Percentiles rank a stretch among this genome's conserved stretches.
Conservation (phyloP, 1,140 invertebrate species). For the Eurosta solidaginis region DNA sequence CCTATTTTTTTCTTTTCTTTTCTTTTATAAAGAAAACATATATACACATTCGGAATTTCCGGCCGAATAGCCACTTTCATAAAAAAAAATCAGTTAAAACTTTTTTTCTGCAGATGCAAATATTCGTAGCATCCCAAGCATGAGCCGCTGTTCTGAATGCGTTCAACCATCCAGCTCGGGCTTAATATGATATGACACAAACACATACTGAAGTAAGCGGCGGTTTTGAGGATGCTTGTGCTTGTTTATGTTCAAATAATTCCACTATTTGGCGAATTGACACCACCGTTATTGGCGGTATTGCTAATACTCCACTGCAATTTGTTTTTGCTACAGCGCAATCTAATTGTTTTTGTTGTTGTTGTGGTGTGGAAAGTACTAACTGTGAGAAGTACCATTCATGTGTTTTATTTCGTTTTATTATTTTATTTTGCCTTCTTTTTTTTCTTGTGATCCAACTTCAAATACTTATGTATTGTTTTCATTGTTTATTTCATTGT, state of each 20-base stretch:
- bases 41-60: too few relatives aligned
- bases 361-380: not conserved
- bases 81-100: too few relatives aligned
- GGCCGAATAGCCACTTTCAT: too few relatives aligned
- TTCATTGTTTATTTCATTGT: slow-evolving; percentile 18
- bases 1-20: too few relatives aligned
- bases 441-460: not conserved
- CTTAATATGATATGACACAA: not conserved
- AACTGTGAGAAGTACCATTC: not conserved
- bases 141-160: not conserved
- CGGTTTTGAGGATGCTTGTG: not conserved
- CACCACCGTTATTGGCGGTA: not conserved
- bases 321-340: not conserved
- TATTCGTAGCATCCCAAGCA: too few relatives aligned
- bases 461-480: slow-evolving; percentile 16
- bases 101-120: too few relatives aligned
- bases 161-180: not conserved
- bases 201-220: not conserved
- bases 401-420: slow-evolving; percentile 18
- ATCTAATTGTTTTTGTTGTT: slow-evolving; percentile 3
- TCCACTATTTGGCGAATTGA: not conserved
- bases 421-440: not conserved
- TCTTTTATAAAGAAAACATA: too few relatives aligned
- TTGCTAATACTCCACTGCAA: not conserved
- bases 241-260: not conserved